Evolutionary conservation across 2,797 vertebrate genomes (phyloP).

Genomic region (Poeciliopsis gracilis): DNA sequence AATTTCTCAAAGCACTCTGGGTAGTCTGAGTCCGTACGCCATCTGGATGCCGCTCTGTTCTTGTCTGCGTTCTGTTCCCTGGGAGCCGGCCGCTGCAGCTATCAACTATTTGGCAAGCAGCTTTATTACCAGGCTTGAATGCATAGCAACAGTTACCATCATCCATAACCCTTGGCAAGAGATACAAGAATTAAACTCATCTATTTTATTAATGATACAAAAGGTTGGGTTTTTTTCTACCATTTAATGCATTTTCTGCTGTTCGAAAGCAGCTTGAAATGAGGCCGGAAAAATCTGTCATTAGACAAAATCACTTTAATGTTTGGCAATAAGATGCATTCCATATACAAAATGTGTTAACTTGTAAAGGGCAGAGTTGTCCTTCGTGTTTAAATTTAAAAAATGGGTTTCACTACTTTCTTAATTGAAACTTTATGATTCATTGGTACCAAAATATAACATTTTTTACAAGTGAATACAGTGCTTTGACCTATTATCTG

Average conservation of each 20-base stretch:
- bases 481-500: background rate
- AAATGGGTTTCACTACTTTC: slow-evolving; percentile 1
- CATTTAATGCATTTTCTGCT: slow-evolving; percentile 15
- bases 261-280: slow-evolving; percentile 25
- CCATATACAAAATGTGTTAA: background rate
- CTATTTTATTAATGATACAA: slow-evolving; percentile 28
- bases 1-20: slow-evolving; percentile 72
- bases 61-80: slow-evolving; percentile 61
- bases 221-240: background rate
- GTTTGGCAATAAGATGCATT: slow-evolving; percentile 16
- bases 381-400: slow-evolving; percentile 9
- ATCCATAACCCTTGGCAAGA: slow-evolving; percentile 44
- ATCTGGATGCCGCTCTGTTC: slow-evolving; percentile 72
- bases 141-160: slow-evolving; percentile 64
- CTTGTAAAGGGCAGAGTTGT: slow-evolving; percentile 25
- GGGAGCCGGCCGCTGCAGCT: slow-evolving; percentile 57
- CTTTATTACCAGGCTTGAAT: slow-evolving; percentile 47
- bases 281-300: slow-evolving; percentile 14
- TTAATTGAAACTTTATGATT: background rate
- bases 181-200: slow-evolving; percentile 22
- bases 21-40: slow-evolving; percentile 65
- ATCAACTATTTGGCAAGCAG: slow-evolving; percentile 62
- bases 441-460: background rate
- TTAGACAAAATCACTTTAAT: slow-evolving; percentile 14
- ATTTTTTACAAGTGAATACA: background rate